Conservation (phyloP, 2,888 invertebrate species). For the Mythimna loreyi region DNA sequence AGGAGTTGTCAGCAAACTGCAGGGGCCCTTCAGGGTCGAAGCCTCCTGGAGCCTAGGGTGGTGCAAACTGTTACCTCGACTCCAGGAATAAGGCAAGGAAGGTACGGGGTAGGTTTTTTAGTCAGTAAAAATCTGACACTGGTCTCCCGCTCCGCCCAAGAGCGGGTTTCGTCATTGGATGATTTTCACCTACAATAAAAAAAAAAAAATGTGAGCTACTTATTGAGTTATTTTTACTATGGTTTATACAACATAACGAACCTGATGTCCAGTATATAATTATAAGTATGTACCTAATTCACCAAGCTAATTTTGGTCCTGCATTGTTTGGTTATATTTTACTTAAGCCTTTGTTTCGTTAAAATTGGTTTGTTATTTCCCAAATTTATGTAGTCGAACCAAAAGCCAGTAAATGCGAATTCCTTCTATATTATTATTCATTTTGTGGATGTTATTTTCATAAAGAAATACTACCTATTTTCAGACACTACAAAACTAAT, state of each 20-base stretch:
- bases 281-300: not conserved
- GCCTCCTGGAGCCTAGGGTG: too few relatives aligned
- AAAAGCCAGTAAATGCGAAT: constrained; percentile 23
- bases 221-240: constrained; percentile 17
- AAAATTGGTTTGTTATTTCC: constrained; percentile 45
- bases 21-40: too few relatives aligned
- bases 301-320: constrained; percentile 45
- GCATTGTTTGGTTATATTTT: constrained; percentile 52
- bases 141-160: too few relatives aligned
- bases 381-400: constrained; percentile 21
- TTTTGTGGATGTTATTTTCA: not conserved
- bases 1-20: too few relatives aligned
- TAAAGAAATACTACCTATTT: not conserved
- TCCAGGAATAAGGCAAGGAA: too few relatives aligned
- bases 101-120: too few relatives aligned
- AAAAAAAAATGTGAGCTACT: not conserved
- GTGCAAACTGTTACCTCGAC: too few relatives aligned
- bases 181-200: too few relatives aligned
- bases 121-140: too few relatives aligned
- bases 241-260: constrained; percentile 27
- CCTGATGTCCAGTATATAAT: constrained; percentile 10
- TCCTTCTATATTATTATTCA: constrained; percentile 6
- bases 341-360: constrained; percentile 49
- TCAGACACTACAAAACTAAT: not conserved
- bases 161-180: too few relatives aligned